These are phyloP conservation scores for Nephrotoma appendiculata DNA, from an alignment of 2,888 invertebrate species.

Conservation along the genomic window DNA sequence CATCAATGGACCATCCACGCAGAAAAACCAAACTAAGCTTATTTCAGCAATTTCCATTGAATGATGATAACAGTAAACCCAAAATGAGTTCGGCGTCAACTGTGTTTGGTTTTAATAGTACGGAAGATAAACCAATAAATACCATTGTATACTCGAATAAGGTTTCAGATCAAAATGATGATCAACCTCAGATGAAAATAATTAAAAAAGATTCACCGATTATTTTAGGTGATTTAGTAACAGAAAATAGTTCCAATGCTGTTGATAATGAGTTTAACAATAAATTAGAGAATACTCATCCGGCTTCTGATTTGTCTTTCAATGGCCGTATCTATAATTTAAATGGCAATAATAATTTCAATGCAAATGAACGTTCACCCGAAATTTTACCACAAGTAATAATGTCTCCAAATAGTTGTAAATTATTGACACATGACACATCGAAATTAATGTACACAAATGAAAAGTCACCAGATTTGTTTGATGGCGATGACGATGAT, in stretches of 20 bases:
- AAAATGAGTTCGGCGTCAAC: not conserved
- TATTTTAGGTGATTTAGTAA: slow-evolving; percentile 13
- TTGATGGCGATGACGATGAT: slow-evolving; percentile 43
- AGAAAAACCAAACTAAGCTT: not conserved
- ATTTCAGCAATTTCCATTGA: not conserved
- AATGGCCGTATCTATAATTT: slow-evolving; percentile 27
- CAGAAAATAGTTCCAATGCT: slow-evolving; percentile 30
- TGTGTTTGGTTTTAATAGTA: not conserved
- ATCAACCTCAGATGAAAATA: not conserved
- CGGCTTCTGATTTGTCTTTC: slow-evolving; percentile 19
- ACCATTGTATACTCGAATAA: not conserved
- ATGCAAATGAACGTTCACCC: slow-evolving; percentile 9
- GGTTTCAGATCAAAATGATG: not conserved
- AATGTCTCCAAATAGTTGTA: not conserved
- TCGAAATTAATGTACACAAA: slow-evolving; percentile 13
- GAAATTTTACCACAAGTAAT: not conserved
- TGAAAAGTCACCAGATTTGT: slow-evolving; percentile 47
- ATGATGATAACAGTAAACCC: not conserved
- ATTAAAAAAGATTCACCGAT: not conserved
- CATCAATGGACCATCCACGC: not conserved
- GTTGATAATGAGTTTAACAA: slow-evolving; percentile 23
- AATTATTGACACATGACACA: not conserved
- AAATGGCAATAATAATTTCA: slow-evolving; percentile 11
- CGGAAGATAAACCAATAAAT: not conserved
- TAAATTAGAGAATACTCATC: not conserved